Percentiles rank a stretch among this genome's conserved stretches.
Conservation (phyloP, 2,113 vertebrate species). For the Tenebrosternarchus preto region DNA sequence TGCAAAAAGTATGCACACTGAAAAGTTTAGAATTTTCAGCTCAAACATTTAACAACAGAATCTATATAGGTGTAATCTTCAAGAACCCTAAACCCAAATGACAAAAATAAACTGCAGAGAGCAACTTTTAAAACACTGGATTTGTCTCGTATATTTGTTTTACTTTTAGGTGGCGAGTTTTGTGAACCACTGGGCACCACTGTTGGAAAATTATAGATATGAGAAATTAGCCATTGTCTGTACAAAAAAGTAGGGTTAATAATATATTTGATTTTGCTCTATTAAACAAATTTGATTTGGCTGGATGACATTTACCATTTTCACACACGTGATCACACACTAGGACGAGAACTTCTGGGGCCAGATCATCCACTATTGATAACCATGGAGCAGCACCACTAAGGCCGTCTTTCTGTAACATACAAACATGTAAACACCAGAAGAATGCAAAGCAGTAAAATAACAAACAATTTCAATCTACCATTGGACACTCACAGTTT, state of each 20-base stretch:
- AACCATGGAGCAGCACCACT: conserved; percentile 85
- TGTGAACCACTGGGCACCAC: neutral
- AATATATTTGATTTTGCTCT: neutral
- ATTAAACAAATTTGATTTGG: neutral
- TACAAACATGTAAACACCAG: conserved; percentile 6
- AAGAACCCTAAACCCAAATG: neutral
- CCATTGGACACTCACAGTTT: conserved; percentile 72
- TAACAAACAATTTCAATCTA: neutral
- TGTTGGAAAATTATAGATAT: neutral
- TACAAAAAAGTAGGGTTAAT: neutral
- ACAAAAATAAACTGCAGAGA: no score
- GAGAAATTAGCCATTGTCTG: neutral
- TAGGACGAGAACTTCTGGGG: conserved; percentile 93
- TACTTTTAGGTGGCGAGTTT: neutral
- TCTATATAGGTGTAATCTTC: neutral
- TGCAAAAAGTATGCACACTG: neutral
- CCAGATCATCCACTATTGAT: conserved; percentile 84
- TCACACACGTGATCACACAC: conserved; percentile 91
- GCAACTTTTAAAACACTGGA: neutral
- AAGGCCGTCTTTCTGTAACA: conserved; percentile 84
- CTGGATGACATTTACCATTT: conserved; percentile 73
- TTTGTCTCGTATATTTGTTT: neutral
- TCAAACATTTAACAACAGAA: neutral
- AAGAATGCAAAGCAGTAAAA: neutral
- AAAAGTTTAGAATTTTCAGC: neutral